These are phyloP conservation scores for Oncorhynchus keta DNA, from an alignment of 2,113 vertebrate species.

Conservation along the genomic window DNA sequence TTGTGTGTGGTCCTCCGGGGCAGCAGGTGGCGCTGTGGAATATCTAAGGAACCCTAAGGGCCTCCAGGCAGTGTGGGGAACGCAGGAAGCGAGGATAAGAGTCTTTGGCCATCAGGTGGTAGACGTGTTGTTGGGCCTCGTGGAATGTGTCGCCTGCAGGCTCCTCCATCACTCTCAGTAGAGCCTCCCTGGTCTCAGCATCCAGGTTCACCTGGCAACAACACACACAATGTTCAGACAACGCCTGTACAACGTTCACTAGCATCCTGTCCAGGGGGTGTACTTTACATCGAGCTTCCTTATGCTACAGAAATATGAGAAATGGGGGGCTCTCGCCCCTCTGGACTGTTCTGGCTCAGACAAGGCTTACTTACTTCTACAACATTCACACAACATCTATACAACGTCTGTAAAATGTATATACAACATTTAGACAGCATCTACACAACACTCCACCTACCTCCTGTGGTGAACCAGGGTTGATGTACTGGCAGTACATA, in stretches of 20 bases:
- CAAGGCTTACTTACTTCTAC: not conserved
- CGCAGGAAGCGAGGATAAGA: slow-evolving; percentile 89
- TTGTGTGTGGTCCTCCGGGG: not conserved
- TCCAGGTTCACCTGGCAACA: slow-evolving; percentile 86
- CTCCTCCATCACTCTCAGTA: slow-evolving; percentile 75
- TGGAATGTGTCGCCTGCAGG: slow-evolving; percentile 74
- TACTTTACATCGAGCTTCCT: too few relatives aligned
- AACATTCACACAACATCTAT: not conserved
- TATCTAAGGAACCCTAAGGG: slow-evolving; percentile 28
- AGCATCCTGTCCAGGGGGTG: too few relatives aligned
- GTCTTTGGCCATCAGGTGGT: slow-evolving; percentile 89
- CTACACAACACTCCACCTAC: slow-evolving; percentile 59
- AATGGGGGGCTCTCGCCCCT: not conserved
- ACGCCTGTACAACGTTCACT: not conserved
- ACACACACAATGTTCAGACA: not conserved
- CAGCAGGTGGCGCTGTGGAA: not conserved
- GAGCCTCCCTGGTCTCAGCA: slow-evolving; percentile 83
- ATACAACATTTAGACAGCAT: not conserved
- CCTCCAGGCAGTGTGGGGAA: slow-evolving; percentile 77
- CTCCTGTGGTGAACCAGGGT: slow-evolving; percentile 82
- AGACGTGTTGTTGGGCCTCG: slow-evolving; percentile 84
- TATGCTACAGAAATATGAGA: not conserved
- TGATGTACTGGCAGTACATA: slow-evolving; percentile 86
- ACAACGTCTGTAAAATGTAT: too few relatives aligned
- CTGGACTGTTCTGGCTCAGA: not conserved